Evolutionary conservation across 2,888 invertebrate species (phyloP).

Genomic region (Merodon equestris): DNA sequence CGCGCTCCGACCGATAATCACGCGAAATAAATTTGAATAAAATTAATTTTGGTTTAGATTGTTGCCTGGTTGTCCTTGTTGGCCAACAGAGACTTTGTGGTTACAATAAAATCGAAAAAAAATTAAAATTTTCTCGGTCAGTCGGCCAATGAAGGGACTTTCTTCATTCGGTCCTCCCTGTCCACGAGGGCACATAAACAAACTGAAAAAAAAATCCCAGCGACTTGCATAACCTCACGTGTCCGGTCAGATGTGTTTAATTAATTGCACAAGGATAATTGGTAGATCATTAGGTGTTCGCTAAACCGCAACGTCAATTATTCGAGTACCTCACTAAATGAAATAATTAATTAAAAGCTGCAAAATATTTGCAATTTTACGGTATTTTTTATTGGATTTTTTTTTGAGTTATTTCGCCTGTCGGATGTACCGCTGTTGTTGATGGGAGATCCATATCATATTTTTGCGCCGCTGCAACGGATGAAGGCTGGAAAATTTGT

Average conservation of each 20-base stretch:
- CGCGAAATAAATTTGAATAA: constrained; percentile 67
- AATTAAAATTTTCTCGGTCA: no score
- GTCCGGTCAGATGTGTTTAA: constrained; percentile 32
- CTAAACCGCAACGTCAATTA: constrained; percentile 64
- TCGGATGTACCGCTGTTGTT: no score
- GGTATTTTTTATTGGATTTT: no score
- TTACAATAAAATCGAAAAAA: constrained; percentile 27
- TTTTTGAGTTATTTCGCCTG: no score
- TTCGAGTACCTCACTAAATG: constrained; percentile 43
- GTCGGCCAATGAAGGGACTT: no score
- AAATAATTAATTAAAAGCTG: constrained; percentile 63
- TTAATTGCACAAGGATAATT: constrained; percentile 61
- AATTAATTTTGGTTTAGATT: constrained; percentile 69
- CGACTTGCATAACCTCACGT: constrained; percentile 30
- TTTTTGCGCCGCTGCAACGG: no score
- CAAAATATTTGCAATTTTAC: constrained; percentile 10
- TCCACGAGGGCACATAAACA: background rate
- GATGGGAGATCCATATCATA: no score
- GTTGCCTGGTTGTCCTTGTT: constrained; percentile 29
- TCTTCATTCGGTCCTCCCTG: background rate
- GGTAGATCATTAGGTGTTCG: constrained; percentile 62
- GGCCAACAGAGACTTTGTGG: constrained; percentile 56
- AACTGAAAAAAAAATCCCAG: constrained; percentile 1
- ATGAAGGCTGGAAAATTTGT: no score
- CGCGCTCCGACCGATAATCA: constrained; percentile 54